Conservation (phyloP, 2,797 vertebrate genomes). For the Macropus fuliginosus region DNA sequence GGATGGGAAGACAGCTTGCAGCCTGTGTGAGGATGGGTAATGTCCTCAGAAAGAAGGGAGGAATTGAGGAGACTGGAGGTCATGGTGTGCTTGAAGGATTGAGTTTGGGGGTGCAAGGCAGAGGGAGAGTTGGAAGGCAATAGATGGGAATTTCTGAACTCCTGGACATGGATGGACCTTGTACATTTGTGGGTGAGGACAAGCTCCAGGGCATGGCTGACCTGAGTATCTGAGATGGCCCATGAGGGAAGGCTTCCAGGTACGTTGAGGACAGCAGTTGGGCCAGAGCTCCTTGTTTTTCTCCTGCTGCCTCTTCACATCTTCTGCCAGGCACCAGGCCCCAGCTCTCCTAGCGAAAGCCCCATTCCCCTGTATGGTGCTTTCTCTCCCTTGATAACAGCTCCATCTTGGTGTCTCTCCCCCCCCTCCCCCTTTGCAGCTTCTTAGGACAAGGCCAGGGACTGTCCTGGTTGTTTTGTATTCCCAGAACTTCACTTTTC, state of each 20-base stretch:
- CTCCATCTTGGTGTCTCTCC: background rate
- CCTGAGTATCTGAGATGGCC: background rate
- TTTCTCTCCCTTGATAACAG: background rate
- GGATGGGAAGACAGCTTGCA: background rate
- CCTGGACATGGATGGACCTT: background rate
- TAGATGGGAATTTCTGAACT: background rate
- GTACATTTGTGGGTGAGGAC: background rate
- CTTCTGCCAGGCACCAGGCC: background rate
- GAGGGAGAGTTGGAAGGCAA: background rate
- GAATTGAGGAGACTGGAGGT: background rate
- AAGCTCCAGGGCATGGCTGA: background rate
- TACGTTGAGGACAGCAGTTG: background rate
- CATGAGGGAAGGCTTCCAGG: background rate
- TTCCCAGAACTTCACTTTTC: background rate
- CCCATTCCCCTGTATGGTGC: no score
- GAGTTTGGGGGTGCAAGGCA: background rate
- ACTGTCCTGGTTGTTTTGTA: background rate
- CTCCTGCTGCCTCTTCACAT: background rate
- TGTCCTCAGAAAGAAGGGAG: background rate
- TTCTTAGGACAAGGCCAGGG: background rate
- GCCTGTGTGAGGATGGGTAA: background rate
- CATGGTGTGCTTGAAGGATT: background rate
- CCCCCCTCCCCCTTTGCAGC: background rate
- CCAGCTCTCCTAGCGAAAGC: background rate
- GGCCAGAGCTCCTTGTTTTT: background rate